These are phyloP conservation scores for Zaprionus vittiger DNA, from an alignment of 1,140 invertebrate species.

Conservation along the genomic window DNA sequence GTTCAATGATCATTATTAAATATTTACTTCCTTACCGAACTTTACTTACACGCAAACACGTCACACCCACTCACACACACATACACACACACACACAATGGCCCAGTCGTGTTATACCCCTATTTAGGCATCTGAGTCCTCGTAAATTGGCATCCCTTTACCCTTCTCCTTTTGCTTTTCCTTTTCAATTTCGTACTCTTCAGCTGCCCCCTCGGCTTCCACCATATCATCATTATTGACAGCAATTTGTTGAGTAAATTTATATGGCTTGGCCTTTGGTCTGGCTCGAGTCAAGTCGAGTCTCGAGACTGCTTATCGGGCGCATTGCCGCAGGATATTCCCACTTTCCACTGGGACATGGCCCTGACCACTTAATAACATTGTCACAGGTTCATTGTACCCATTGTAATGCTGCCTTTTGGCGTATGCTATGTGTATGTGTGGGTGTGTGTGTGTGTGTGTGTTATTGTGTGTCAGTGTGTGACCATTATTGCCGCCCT, in stretches of 20 bases:
- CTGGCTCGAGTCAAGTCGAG: constrained; percentile 13
- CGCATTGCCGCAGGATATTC: constrained; percentile 25
- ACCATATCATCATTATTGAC: constrained; percentile 66
- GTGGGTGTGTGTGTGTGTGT: constrained; percentile 10
- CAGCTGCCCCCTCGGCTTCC: constrained; percentile 21
- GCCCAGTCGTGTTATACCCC: not conserved
- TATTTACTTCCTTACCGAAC: not conserved
- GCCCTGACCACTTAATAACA: constrained; percentile 72
- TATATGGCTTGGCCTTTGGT: constrained; percentile 61
- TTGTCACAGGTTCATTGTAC: constrained; percentile 75
- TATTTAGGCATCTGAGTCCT: constrained; percentile 8
- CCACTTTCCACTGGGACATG: constrained; percentile 25
- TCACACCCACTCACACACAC: not conserved
- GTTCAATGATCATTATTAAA: not conserved
- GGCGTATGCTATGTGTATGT: constrained; percentile 1
- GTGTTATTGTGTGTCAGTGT: constrained; percentile 13
- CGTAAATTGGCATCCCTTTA: constrained; percentile 39
- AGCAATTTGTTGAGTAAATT: constrained; percentile 73
- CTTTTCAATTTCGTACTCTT: constrained; percentile 58
- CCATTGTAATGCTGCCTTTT: constrained; percentile 46
- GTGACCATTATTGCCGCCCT: constrained; percentile 43
- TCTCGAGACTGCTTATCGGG: constrained; percentile 28
- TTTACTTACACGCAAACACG: not conserved
- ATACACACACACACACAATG: not conserved
- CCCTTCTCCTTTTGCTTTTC: constrained; percentile 28